Percentiles rank a stretch among this genome's conserved stretches.
Conservation (phyloP, 2,113 vertebrate species). For the Corydoras sp. region DNA sequence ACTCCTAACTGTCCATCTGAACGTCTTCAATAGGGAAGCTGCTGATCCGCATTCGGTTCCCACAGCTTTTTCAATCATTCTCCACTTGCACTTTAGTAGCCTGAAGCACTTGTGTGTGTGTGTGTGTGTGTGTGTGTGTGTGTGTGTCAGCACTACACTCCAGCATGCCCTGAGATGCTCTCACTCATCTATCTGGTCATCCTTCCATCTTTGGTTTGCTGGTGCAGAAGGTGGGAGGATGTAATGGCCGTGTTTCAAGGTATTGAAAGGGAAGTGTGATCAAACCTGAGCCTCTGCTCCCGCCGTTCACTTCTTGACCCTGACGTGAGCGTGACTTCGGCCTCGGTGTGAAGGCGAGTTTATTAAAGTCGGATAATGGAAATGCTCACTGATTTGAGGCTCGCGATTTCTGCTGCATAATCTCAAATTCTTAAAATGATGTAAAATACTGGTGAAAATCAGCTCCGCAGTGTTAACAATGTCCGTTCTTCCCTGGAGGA, state of each 20-base stretch:
- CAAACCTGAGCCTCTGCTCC: not conserved
- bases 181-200: not conserved
- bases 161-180: not conserved
- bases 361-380: not conserved
- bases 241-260: constrained; percentile 11
- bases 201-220: constrained; percentile 4
- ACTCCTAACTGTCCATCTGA: constrained; percentile 1
- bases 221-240: constrained; percentile 6
- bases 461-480: too few relatives aligned
- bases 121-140: constrained; percentile 4
- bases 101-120: not conserved
- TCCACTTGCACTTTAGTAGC: constrained; percentile 1
- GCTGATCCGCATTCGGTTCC: not conserved
- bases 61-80: not conserved
- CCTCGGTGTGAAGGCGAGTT: not conserved
- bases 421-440: too few relatives aligned
- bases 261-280: not conserved
- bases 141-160: not conserved
- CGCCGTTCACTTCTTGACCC: not conserved
- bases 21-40: not conserved
- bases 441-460: too few relatives aligned
- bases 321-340: not conserved
- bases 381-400: too few relatives aligned
- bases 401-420: too few relatives aligned
- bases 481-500: too few relatives aligned